Base-by-base conservation (phyloP, 2,888 invertebrate genomes). In the Petrolisthes manimaculis region DNA sequence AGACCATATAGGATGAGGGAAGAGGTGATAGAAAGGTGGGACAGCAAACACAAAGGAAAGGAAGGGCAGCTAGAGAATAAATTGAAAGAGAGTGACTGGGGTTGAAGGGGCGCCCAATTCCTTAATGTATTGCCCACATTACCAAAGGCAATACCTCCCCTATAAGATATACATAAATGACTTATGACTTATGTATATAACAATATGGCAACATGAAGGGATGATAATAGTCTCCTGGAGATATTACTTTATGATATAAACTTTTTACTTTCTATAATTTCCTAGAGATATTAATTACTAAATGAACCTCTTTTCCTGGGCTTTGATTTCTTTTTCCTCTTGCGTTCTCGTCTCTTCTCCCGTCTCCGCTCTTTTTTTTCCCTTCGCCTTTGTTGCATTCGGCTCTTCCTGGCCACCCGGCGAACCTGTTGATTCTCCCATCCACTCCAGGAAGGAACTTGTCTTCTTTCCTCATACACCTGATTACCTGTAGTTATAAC, bases 251-350 rank as follows among this genome's bases (percentile, higher is more conserved):
- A 14, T 4, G 1, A 9, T 14, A 18, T 61, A 61, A 14, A 61
- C 12, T 61, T 18, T 61, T 61, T 18, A 61, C 18, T 14, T 61
- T 61, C 61, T 18, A 71, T 21, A 18, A 71, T 6, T 71, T 37
- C 37, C 37, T 37, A 37, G 37, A 37, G 37, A 37, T n/a, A 71
- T 12, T 71, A 71, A 71, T 71, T n/a, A n/a, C 71, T 71, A 71
- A 71, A 71, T 71, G 71, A n/a, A 71, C 18, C 54, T 55, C 14
- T 69, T 18, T 61, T 67, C 21, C n/a, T 71, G 69, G n/a, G 53
- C 69, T 51, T 87, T 61, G 83, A 79, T 75, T 87, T 83, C 83
- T 87, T 87, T 83, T 71, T 87, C 56, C 87, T 83, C 67, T 56
- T 87, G 9, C 87, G 87, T 61, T 87, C 87, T 55, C 84, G 83